Percentiles rank a stretch among this genome's conserved stretches.
phyloP scores from a whole-genome alignment of 2,113 vertebrate species.

The Cavia porcellus region DNA sequence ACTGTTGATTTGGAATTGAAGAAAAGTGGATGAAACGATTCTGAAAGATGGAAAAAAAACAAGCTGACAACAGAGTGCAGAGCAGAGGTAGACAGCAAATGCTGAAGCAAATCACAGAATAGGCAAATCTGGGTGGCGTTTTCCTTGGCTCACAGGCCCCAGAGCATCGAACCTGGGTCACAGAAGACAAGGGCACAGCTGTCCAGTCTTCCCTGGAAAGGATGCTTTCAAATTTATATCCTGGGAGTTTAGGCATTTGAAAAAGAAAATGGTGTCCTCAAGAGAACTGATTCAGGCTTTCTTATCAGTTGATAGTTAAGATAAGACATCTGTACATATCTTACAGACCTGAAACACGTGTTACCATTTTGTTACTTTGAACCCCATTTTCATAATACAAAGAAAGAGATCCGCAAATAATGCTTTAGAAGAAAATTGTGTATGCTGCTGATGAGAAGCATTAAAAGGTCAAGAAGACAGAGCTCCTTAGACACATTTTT shows the following conservation, averaged over 20 bases:
- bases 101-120: background rate
- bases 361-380: constrained; percentile 13
- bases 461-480: constrained; percentile 31
- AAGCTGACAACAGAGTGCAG: background rate
- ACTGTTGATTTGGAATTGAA: background rate
- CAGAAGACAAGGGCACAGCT: background rate
- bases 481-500: background rate
- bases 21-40: background rate
- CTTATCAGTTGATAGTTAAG: constrained; percentile 2
- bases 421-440: background rate
- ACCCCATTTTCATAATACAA: background rate
- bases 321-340: background rate
- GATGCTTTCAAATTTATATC: background rate
- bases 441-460: background rate
- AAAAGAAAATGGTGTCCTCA: background rate
- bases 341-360: constrained; percentile 17
- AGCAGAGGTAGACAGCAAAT: background rate
- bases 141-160: background rate
- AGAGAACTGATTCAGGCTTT: background rate
- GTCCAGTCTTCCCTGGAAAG: background rate
- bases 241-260: background rate
- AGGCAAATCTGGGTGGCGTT: background rate
- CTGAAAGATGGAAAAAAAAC: background rate
- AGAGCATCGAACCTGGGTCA: background rate
- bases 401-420: constrained; percentile 39